Base-by-base conservation (phyloP, 2,797 vertebrate species). In the Dryobates pubescens region DNA sequence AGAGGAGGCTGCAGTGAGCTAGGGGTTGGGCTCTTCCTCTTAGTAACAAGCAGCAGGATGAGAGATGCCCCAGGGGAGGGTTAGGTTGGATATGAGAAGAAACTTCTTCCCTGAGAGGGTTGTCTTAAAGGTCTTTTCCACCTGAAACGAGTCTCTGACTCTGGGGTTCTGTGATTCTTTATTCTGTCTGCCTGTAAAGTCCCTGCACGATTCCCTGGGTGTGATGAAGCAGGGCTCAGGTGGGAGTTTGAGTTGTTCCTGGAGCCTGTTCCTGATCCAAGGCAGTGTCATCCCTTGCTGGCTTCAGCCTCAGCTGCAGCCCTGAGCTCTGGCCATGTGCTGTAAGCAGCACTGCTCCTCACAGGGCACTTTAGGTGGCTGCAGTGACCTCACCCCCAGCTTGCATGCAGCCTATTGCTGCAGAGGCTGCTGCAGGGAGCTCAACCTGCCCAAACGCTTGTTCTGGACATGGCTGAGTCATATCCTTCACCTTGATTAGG, bases 401-500 rank as follows among this genome's bases (percentile, higher is more conserved):
- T n/a, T 24, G 30, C 26, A 15, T 1, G 2, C 7, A 86, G 3
- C 5, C 1, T 13, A 10, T 6, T 78, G 38, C 29, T 58, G 65
- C 17, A 58, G n/a, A 38, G 15, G 14, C 12, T 70, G 24, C 32
- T 63, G 17, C 57, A 43, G 34, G 38, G 36, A 82, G 27, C 16
- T 75, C 51, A 79, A 51, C 70, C 32, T 69, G 41, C n/a, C 18
- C 41, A 76, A 72, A 43, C 1, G 82, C 19, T 38, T 72, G 13
- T 38, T 88, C 76, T 73, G n/a, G 49, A 68, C 47, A 26, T 0
- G 9, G 47, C 38, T 70, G 58, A 64, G 77, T 86, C 41, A 82
- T 56, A 47, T 62, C 30, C 5, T 64, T 17, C 30, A 26, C 69
- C 82, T 75, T 91, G 62, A 70, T 94, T 96, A 89, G 86, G 88